Evolutionary conservation across 2,888 invertebrate species (phyloP).

Genomic region (Harmothoe impar): DNA sequence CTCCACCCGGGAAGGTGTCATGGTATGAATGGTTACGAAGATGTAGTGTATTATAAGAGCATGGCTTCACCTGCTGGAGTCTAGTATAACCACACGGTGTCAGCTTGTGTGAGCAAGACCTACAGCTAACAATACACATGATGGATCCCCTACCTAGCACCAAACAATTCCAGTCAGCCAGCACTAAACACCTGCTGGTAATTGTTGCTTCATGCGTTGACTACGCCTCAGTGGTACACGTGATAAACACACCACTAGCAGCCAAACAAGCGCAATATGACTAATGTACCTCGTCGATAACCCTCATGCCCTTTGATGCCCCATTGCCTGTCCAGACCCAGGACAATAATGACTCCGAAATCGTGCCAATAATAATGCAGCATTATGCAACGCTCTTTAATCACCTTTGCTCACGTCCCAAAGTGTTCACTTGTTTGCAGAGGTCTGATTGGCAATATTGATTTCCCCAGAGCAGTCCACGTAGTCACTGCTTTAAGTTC

Average conservation of each 20-base stretch:
- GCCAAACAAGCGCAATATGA: no score
- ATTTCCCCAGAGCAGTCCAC: neutral
- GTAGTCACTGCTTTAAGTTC: neutral
- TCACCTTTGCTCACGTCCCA: neutral
- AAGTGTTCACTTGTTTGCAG: neutral
- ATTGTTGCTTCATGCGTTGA: neutral
- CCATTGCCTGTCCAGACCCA: no score
- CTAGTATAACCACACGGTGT: neutral
- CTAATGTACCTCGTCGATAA: no score
- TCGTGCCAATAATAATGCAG: neutral
- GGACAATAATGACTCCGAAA: no score
- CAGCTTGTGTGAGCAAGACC: no score
- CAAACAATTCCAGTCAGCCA: neutral
- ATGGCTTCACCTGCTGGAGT: neutral
- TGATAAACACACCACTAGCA: neutral
- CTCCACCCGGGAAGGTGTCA: neutral
- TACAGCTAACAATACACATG: no score
- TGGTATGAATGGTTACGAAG: neutral
- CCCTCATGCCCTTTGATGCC: no score
- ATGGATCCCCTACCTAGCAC: no score
- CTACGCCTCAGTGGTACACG: neutral
- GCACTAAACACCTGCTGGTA: constrained; percentile 8
- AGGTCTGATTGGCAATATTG: constrained; percentile 5
- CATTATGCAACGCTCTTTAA: neutral
- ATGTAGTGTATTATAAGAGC: neutral